Evolutionary conservation across 2,888 invertebrate species (phyloP), one percentile per base, ranked within the genome.

Genomic region (Helobdella robusta): DNA sequence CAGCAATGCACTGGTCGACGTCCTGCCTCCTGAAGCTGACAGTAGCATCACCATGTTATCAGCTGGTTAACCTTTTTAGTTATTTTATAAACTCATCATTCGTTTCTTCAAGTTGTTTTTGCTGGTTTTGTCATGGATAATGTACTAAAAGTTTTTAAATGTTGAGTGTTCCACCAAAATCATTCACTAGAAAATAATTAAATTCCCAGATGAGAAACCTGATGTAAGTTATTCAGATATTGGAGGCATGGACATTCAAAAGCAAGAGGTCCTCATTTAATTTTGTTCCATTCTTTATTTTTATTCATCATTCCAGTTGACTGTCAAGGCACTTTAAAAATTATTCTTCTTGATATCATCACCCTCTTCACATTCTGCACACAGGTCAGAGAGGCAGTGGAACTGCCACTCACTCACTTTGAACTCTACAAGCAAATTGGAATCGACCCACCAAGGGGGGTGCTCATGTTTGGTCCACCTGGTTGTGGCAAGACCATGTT

Each of bases 181-280:
- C 50, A 50, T 11, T 59, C 6, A 35, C 30, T 36, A 46, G 35
- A 35, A 67, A 72, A n/a, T n/a, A n/a, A n/a, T n/a, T n/a, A n/a
- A n/a, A n/a, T n/a, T n/a, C n/a, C n/a, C 79, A 85, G 95, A 95
- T 84, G 95, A 97, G 80, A 95, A 95, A 77, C 98, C 98, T 0
- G 95, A 98, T 80, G 91, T 98, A 6, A 86, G 88, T 68, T 99
- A 98, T 80, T 86, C 89, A 4, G 98, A 98, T 76, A 98, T 98
- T 76, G 98, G 98, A 79, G 98, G 98, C 40, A 91, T 98, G 89
- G 98, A 99, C 80, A 93, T 97, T 84, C 98, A 99, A 80, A 98
- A 98, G 76, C 98, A 99, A 78, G 98, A 99, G 81, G n/a, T n/a
- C n/a, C n/a, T n/a, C n/a, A n/a, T n/a, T n/a, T n/a, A n/a, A n/a